Evolutionary conservation across 2,797 vertebrate species (phyloP).

Genomic region (Varecia variegata): DNA sequence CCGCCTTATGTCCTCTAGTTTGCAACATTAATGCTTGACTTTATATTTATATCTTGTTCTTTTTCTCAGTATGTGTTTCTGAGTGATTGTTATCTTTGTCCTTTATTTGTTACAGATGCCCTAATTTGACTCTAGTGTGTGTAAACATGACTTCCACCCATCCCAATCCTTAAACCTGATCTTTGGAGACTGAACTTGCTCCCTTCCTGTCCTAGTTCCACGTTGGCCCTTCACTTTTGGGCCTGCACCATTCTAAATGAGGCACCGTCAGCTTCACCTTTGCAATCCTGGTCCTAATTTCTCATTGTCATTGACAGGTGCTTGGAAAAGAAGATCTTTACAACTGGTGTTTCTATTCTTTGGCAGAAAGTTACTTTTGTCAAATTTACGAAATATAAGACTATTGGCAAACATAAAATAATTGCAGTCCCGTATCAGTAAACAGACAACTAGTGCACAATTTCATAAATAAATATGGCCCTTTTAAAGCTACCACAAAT

Average conservation of each 20-base stretch:
- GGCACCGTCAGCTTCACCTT: neutral
- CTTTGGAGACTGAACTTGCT: neutral
- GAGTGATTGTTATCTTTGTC: neutral
- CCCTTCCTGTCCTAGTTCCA: neutral
- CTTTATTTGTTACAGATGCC: neutral
- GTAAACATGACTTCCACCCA: neutral
- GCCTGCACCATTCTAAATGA: neutral
- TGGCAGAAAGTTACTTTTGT: constrained; percentile 51
- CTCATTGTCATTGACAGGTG: neutral
- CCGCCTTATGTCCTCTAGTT: neutral
- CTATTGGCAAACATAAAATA: constrained; percentile 66
- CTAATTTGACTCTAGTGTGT: neutral
- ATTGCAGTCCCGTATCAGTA: constrained; percentile 59
- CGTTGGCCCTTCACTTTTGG: neutral
- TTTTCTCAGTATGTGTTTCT: neutral
- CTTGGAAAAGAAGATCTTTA: neutral
- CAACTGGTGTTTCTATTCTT: neutral
- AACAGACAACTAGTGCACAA: constrained; percentile 40
- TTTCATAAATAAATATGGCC: constrained; percentile 67
- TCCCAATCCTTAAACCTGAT: neutral
- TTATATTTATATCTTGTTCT: neutral
- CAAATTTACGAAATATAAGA: constrained; percentile 54
- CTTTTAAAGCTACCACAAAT: constrained; percentile 37
- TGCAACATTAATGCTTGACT: neutral
- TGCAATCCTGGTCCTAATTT: neutral